Percentiles rank a stretch among this genome's conserved stretches.
Evolutionary conservation across 2,888 invertebrate species (phyloP).

Genomic region (Apeira syringaria): DNA sequence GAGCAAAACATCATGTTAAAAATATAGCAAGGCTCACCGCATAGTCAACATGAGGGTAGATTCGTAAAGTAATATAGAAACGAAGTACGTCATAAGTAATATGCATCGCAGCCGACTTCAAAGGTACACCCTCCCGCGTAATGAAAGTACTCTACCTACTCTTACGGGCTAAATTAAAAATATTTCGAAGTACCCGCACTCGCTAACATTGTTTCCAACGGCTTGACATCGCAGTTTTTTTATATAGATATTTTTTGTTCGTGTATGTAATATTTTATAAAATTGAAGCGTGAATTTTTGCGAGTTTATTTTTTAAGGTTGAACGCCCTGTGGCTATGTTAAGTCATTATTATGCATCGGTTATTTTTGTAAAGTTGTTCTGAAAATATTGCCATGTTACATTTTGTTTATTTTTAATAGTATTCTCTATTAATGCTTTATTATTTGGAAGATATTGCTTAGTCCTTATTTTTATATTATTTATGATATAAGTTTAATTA

Average conservation of each 20-base stretch:
- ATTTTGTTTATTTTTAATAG: background rate
- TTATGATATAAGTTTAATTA: too few relatives aligned
- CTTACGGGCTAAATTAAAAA: conserved; percentile 59
- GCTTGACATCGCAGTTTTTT: conserved; percentile 16
- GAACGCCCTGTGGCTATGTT: conserved; percentile 1
- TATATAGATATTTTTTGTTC: background rate
- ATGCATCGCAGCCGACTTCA: conserved; percentile 51
- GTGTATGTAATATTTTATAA: conserved; percentile 15
- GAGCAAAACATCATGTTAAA: conserved; percentile 15
- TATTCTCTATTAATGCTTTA: too few relatives aligned
- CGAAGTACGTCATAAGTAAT: conserved; percentile 35
- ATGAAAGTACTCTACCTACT: conserved; percentile 49
- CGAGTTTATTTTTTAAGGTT: conserved; percentile 18
- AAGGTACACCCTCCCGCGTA: conserved; percentile 49
- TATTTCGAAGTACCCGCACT: conserved; percentile 53
- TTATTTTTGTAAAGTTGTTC: conserved; percentile 1
- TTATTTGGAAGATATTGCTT: too few relatives aligned
- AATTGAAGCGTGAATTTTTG: conserved; percentile 19
- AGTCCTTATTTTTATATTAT: too few relatives aligned
- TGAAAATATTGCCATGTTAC: background rate
- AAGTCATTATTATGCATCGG: conserved; percentile 13
- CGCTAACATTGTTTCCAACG: conserved; percentile 31
- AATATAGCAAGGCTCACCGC: conserved; percentile 15
- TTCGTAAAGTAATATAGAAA: conserved; percentile 31
- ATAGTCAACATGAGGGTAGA: conserved; percentile 19